Percentiles rank a stretch among this genome's conserved stretches.
phyloP scores from a whole-genome alignment of 2,888 invertebrate species.

The Calameuta idolon region DNA sequence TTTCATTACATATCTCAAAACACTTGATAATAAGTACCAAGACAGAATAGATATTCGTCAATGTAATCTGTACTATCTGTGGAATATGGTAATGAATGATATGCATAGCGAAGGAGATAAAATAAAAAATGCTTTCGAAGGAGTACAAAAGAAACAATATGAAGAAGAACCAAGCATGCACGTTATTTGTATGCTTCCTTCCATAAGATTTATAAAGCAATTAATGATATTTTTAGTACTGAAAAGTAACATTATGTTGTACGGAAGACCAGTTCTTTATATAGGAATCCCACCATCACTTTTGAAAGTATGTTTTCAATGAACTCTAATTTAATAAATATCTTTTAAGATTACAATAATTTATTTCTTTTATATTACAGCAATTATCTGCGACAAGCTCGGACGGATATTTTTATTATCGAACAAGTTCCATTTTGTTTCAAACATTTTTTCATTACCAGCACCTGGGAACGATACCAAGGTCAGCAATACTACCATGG shows the following conservation, averaged over 20 bases:
- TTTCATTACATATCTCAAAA: conserved; percentile 68
- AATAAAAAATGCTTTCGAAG: conserved; percentile 69
- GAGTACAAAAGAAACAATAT: conserved; percentile 68
- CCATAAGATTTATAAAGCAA: conserved; percentile 73
- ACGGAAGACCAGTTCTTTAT: conserved; percentile 75
- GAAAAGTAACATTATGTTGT: conserved; percentile 70
- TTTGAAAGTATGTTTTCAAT: conserved; percentile 70
- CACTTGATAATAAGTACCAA: conserved; percentile 66
- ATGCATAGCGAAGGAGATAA: conserved; percentile 71
- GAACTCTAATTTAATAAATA: background rate
- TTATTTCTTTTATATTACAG: conserved; percentile 17
- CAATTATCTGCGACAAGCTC: background rate
- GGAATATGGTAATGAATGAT: conserved; percentile 72
- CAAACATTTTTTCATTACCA: conserved; percentile 77
- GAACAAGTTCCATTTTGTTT: conserved; percentile 74
- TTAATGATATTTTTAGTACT: conserved; percentile 73
- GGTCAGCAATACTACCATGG: conserved; percentile 77
- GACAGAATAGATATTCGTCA: conserved; percentile 67
- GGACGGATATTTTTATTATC: conserved; percentile 66
- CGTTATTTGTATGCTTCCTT: conserved; percentile 73
- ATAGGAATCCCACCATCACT: conserved; percentile 73
- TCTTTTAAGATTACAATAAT: conserved; percentile 8
- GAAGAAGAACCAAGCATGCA: conserved; percentile 70
- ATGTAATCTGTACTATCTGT: conserved; percentile 72
- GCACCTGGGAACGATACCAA: conserved; percentile 68